Evolutionary conservation across 2,113 vertebrate genomes (phyloP), one percentile per base, ranked within the genome.

Genomic region (Cavia aperea): DNA sequence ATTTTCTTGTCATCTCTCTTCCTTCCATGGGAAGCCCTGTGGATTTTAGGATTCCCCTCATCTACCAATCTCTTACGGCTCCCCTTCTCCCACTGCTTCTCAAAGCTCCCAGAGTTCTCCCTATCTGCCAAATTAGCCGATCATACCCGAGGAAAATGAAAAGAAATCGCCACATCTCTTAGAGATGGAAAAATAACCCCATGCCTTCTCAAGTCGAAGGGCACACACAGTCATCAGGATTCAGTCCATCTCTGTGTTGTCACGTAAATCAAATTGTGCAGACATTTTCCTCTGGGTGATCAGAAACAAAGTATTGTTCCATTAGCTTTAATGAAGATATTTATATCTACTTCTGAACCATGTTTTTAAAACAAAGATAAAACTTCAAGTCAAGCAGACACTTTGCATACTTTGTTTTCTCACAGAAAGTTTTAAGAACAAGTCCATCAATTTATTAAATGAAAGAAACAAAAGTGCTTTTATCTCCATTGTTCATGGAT

Each of bases 321-420:
- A 46, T 51, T 68, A 56, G 19, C 66, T 86, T 75, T 81, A 19
- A 83, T 13, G 79, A 78, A 75, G 12, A 62, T 77, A 63, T 63
- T 9, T n/a, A 46, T 63, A 49, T 14, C 49, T 33, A 49, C 68
- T 89, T 51, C 92, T 78, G 31, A 79, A 51, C 9, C 4, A 2
- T 36, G 9, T 39, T 62, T 39, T 43, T 83, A 88, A 93, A 88
- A 70, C 73, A 91, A 93, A 92, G 7, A 58, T 91, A 43, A 18
- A 10, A 66, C 46, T 63, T 86, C 36, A 70, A 58, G 4, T 7
- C 15, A 75, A 86, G 26, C 73, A 82, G 82, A 54, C 0, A 93
- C 19, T 91, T 85, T 26, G 18, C 60, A n/a, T 56, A 24, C 16
- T 82, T 88, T 86, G 56, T 65, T 95, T 93, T 70, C 63, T 90